Conservation (phyloP, 2,113 vertebrate species). For the Furnarius figulus region DNA sequence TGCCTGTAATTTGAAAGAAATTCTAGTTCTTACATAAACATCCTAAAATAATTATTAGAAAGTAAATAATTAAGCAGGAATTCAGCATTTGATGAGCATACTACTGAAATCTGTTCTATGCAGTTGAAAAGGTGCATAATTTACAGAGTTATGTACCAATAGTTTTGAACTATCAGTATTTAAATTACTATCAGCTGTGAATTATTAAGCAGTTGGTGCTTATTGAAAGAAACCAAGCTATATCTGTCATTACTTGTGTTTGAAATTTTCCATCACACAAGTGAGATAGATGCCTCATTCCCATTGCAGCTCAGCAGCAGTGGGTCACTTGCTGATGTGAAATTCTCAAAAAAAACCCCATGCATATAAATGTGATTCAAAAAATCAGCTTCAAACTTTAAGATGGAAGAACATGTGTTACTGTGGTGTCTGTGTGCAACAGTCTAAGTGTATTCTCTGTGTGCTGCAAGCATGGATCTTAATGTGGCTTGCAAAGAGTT, state of each 20-base stretch:
- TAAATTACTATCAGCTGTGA: neutral
- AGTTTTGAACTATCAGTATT: neutral
- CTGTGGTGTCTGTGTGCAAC: neutral
- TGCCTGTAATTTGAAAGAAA: neutral
- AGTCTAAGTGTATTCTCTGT: neutral
- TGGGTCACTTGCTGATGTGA: neutral
- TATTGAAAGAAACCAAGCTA: neutral
- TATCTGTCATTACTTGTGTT: neutral
- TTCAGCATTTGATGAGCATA: neutral
- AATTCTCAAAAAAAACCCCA: neutral
- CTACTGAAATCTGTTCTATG: neutral
- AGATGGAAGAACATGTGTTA: neutral
- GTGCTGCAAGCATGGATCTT: neutral
- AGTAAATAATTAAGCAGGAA: neutral
- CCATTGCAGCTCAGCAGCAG: neutral
- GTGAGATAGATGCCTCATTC: rapidly evolving
- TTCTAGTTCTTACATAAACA: neutral
- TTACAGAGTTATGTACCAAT: neutral
- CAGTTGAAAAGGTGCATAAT: neutral
- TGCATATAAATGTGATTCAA: rapidly evolving
- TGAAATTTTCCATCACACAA: neutral
- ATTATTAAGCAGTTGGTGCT: neutral
- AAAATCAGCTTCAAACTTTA: neutral
- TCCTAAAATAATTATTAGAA: neutral
- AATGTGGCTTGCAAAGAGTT: neutral